phyloP scores from a whole-genome alignment of 1,140 invertebrate genomes.

The Macrobrachium nipponense region DNA sequence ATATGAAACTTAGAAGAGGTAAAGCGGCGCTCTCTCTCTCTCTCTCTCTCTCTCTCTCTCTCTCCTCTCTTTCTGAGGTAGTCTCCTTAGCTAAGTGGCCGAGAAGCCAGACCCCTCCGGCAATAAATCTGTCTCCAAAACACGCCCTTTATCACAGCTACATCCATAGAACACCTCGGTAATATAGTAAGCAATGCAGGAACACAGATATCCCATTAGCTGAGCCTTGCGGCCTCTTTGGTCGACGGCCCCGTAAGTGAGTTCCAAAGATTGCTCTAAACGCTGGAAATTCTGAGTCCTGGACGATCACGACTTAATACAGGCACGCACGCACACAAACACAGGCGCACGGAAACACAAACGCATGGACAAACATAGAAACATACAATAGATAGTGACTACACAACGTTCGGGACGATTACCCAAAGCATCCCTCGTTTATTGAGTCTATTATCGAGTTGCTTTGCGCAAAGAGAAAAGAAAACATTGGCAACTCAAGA shows the following conservation, averaged over 20 bases:
- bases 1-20: too few relatives aligned
- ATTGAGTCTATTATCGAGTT: too few relatives aligned
- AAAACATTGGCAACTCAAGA: too few relatives aligned
- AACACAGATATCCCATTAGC: constrained; percentile 46
- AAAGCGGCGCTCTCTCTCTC: neutral
- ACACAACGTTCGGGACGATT: too few relatives aligned
- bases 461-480: too few relatives aligned
- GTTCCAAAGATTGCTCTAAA: constrained; percentile 16
- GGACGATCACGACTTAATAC: too few relatives aligned
- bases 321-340: too few relatives aligned
- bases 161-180: constrained; percentile 46
- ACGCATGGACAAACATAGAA: too few relatives aligned
- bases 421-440: too few relatives aligned
- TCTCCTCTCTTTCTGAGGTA: neutral
- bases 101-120: neutral
- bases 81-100: neutral
- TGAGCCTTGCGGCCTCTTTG: constrained; percentile 23
- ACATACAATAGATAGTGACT: too few relatives aligned
- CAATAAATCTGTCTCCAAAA: constrained; percentile 45
- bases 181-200: constrained; percentile 42
- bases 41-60: neutral
- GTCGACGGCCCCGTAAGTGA: constrained; percentile 17
- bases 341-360: too few relatives aligned
- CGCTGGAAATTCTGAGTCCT: neutral
- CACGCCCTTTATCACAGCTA: constrained; percentile 46